Evolutionary conservation across 2,797 vertebrate genomes (phyloP).

Genomic region (Anas capensis): DNA sequence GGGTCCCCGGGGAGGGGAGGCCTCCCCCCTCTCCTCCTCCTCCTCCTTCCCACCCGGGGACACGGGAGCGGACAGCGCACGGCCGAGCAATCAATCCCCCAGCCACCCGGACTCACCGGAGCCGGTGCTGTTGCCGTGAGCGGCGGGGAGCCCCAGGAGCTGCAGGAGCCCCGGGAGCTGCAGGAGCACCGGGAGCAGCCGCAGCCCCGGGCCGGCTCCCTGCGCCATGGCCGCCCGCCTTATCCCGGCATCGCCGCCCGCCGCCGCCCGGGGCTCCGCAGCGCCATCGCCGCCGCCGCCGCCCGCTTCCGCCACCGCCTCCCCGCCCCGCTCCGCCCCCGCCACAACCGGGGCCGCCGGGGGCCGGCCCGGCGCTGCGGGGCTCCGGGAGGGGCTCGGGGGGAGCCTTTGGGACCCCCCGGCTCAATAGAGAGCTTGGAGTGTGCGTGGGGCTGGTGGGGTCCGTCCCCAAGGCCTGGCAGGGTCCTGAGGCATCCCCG

Average conservation of each 20-base stretch:
- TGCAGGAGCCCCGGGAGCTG: slow-evolving; percentile 15
- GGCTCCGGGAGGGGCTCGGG: too few relatives aligned
- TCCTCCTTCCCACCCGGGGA: too few relatives aligned
- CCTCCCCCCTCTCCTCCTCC: too few relatives aligned
- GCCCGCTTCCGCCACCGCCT: slow-evolving; percentile 4
- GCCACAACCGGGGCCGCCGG: not conserved
- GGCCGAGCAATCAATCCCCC: not conserved
- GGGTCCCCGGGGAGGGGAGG: too few relatives aligned
- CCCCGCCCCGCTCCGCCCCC: not conserved
- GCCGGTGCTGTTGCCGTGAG: not conserved
- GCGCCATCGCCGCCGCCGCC: not conserved
- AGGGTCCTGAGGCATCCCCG: not conserved
- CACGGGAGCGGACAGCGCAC: not conserved
- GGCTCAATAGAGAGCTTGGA: not conserved
- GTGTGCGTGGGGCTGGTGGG: not conserved
- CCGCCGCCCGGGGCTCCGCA: not conserved
- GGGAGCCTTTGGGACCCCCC: too few relatives aligned
- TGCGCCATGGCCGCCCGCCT: slow-evolving; percentile 60
- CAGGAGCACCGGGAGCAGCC: slow-evolving; percentile 6
- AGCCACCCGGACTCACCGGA: not conserved
- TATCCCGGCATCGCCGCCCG: slow-evolving; percentile 30
- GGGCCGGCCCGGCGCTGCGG: too few relatives aligned
- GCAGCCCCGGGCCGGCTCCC: slow-evolving; percentile 16
- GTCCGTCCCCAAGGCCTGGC: too few relatives aligned
- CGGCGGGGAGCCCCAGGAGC: slow-evolving; percentile 38